phyloP scores from a whole-genome alignment of 2,888 invertebrate species.

The Macropis europaea region DNA sequence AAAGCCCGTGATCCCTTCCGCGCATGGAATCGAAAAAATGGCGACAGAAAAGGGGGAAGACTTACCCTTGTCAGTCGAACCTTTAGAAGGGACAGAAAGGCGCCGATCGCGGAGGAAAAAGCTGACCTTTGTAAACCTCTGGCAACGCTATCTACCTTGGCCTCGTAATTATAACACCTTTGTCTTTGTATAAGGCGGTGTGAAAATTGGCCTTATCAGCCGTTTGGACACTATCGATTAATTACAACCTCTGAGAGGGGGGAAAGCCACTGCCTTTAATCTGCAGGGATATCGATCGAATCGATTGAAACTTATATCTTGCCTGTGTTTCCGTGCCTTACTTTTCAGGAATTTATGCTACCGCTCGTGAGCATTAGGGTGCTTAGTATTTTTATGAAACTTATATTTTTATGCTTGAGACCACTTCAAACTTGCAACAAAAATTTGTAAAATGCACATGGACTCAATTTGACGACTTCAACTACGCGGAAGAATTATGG shows the following conservation, averaged over 20 bases:
- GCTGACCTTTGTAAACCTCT: conserved; percentile 36
- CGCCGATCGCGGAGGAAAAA: conserved; percentile 16
- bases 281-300: background rate
- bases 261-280: background rate
- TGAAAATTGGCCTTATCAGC: conserved; percentile 14
- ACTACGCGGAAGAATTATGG: too few relatives aligned
- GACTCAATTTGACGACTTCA: too few relatives aligned
- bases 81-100: conserved; percentile 16
- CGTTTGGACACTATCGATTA: background rate
- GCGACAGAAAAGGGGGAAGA: conserved; percentile 5
- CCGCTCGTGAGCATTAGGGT: too few relatives aligned
- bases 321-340: too few relatives aligned
- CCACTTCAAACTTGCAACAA: too few relatives aligned
- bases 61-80: conserved; percentile 7
- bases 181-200: conserved; percentile 3
- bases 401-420: too few relatives aligned
- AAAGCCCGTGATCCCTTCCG: conserved; percentile 25
- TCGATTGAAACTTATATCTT: too few relatives aligned
- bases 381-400: too few relatives aligned
- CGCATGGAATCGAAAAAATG: conserved; percentile 31
- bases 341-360: too few relatives aligned
- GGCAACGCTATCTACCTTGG: conserved; percentile 6
- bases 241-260: background rate
- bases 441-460: too few relatives aligned
- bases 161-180: conserved; percentile 40